These are phyloP conservation scores for Argyresthia albistria DNA, from an alignment of 2,888 invertebrate genomes.

Conservation along the genomic window DNA sequence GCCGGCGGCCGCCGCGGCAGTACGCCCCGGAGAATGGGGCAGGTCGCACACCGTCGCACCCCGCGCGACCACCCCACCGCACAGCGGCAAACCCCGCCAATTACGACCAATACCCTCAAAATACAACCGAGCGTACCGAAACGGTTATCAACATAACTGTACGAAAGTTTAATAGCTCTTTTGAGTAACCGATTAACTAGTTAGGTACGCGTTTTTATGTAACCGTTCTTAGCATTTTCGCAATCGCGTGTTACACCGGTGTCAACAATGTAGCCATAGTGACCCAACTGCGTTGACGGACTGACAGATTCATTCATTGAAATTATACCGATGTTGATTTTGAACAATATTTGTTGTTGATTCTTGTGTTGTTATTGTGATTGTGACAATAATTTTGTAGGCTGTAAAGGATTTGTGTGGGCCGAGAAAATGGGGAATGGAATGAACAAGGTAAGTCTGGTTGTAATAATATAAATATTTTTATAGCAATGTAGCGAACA, in stretches of 20 bases:
- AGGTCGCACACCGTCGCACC: conserved; percentile 24
- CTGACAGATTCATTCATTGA: conserved; percentile 36
- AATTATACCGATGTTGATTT: conserved; percentile 26
- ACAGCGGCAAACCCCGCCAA: conserved; percentile 7
- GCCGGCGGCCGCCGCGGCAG: conserved; percentile 18
- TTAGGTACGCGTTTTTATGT: conserved; percentile 18
- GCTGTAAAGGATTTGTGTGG: conserved; percentile 22
- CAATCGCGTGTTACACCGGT: conserved; percentile 40
- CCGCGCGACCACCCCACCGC: no score
- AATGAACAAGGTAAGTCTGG: conserved; percentile 87
- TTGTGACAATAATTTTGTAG: conserved; percentile 39
- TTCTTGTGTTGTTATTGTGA: conserved; percentile 24
- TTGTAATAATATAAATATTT: conserved; percentile 1
- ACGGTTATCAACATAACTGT: no score
- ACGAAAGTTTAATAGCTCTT: no score
- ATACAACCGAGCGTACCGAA: neutral
- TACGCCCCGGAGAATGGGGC: conserved; percentile 26
- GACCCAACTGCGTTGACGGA: conserved; percentile 54
- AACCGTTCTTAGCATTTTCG: conserved; percentile 11
- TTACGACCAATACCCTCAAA: neutral
- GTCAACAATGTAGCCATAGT: conserved; percentile 70
- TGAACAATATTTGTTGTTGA: conserved; percentile 29
- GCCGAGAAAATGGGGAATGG: conserved; percentile 82
- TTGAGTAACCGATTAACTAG: no score
- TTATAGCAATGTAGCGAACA: conserved; percentile 5